Conservation (phyloP, 1,140 invertebrate species). For the Cherax destructor region DNA sequence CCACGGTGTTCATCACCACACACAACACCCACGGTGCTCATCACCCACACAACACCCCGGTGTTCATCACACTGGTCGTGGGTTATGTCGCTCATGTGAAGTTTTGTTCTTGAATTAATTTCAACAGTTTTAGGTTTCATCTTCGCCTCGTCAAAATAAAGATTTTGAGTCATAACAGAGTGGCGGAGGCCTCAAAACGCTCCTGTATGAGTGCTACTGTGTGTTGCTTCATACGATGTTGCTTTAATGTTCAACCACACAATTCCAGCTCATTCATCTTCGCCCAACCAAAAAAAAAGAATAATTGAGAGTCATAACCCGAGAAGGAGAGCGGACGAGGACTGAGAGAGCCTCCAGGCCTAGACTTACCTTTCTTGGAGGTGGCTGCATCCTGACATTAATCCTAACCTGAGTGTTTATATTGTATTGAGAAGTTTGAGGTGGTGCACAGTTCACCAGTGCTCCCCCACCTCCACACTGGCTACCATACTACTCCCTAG, state of each 20-base stretch:
- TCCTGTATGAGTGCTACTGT: no score
- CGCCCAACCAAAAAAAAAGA: neutral
- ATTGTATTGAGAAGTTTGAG: slow-evolving; percentile 30
- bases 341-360: no score
- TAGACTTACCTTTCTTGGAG: slow-evolving; percentile 31
- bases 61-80: no score
- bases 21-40: no score
- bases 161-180: no score
- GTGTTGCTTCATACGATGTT: neutral
- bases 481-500: slow-evolving; percentile 23
- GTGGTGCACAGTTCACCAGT: neutral
- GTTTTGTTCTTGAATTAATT: no score
- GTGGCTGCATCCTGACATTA: slow-evolving; percentile 35
- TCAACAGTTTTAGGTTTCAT: no score
- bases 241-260: neutral
- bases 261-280: slow-evolving; percentile 10
- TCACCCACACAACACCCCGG: no score
- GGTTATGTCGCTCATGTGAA: no score
- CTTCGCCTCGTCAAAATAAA: no score
- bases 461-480: slow-evolving; percentile 38
- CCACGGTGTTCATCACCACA: no score
- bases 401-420: slow-evolving; percentile 33
- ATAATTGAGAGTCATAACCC: neutral
- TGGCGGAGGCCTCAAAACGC: no score
- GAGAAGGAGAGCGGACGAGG: neutral